Evolutionary conservation across 1,140 invertebrate species (phyloP), one percentile per base, ranked within the genome.

Genomic region (Lerema accius): DNA sequence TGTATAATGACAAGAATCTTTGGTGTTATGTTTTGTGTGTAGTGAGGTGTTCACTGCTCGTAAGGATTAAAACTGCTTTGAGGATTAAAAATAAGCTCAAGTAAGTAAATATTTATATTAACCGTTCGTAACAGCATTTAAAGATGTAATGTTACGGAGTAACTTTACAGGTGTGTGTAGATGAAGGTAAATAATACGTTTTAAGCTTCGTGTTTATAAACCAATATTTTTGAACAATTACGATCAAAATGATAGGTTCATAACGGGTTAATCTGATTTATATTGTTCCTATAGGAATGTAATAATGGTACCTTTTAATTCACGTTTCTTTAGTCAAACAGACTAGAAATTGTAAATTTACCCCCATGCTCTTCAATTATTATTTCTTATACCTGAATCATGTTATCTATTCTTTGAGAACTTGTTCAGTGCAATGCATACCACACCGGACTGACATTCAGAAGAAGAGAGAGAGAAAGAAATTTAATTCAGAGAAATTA

Each of bases 91-190:
- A 81, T 83, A 86, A 81, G 73, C 76, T 67, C 73, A 81, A 75
- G 86, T 89, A 80, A 89, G 86, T 89, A 86, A 86, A 86, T 84
- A 83, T 85, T 86, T 86, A 83, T 67, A 56, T 61, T 72, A 70
- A 60, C 19, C 50, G 43, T 56, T 32, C 58, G 46, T 68, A 49
- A 19, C 19, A 51, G 46, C 51, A 14, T 17, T 39, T 16, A 55
- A 32, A 43, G 53, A 58, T 65, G n/a, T 62, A 26, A 46, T 67
- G 19, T 53, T 42, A 17, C 11, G 28, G 39, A 49, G 35, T 42
- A 9, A 23, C 26, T 13, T 28, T 32, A 19, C 14, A 28, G 28
- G 15, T 13, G n/a, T 19, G 23, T 17, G 26, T 32, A 35, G 19
- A 42, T 46, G 35, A 58, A 56, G 11, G n/a, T 46, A 26, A 46